These are phyloP conservation scores for Echeneis naucrates DNA, from an alignment of 2,797 vertebrate species.

Conservation along the genomic window DNA sequence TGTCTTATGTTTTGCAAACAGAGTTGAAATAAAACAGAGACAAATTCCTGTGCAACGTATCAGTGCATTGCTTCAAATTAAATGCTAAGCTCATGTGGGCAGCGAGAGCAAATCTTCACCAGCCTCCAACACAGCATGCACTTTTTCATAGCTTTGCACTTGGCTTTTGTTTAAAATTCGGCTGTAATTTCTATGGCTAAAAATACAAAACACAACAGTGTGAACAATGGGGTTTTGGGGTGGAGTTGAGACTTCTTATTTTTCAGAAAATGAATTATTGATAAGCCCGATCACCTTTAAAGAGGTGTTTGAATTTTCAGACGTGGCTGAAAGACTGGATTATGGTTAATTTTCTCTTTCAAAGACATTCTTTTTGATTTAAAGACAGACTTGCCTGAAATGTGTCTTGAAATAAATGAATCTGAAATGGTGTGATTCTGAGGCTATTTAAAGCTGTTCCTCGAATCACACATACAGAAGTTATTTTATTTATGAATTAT, in stretches of 20 bases:
- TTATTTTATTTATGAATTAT: background rate
- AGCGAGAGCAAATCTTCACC: background rate
- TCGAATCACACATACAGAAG: background rate
- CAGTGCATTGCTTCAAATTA: constrained; percentile 1
- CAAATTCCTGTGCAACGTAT: constrained; percentile 18
- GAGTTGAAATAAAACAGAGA: background rate
- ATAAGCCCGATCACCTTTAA: background rate
- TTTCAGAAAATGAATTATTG: background rate
- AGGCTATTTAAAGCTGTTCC: background rate
- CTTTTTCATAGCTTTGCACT: too few species aligned
- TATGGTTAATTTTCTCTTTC: background rate
- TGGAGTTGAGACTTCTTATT: background rate
- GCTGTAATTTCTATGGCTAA: too few species aligned
- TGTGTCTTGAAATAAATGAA: too few species aligned
- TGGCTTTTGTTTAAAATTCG: too few species aligned
- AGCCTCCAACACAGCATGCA: too few species aligned
- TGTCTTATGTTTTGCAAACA: background rate
- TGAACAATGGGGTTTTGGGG: too few species aligned
- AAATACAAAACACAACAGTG: too few species aligned
- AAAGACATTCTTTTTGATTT: background rate
- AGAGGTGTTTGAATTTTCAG: background rate
- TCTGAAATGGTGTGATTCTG: background rate
- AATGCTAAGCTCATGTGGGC: background rate
- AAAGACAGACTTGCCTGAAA: background rate
- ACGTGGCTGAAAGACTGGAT: background rate